Base-by-base conservation (phyloP, 2,113 vertebrate species). In the Chiloscyllium plagiosum region DNA sequence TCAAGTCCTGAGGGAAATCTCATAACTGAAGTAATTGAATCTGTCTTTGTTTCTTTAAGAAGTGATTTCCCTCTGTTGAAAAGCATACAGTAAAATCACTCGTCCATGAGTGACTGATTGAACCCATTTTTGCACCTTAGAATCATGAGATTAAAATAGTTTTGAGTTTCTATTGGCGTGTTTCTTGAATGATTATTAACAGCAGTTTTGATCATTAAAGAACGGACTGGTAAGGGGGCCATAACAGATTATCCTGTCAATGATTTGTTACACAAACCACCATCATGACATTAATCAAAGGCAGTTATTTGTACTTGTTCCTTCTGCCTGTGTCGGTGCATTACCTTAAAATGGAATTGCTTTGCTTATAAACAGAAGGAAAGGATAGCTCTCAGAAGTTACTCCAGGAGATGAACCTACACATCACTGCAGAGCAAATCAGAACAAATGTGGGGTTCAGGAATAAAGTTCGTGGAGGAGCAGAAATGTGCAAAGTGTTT, bases 81-180 rank as follows among this genome's bases (percentile, higher is more conserved):
- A 95, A 52, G 94, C 94, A 50, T 95, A 52, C 68, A 76, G 94
- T 76, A 95, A 95, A 72, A 95, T 95, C 94, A 72, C 69, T 50
- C 29, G 68, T 69, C 47, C 69, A 52, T 47, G 69, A 95, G 29
- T 72, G 26, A 95, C 69, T 76, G 69, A 94, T 72, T 24, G 12
- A 95, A 72, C 68, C 66, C 65, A 52, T 70, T 15, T 72, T 76
- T 95, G 94, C 47, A 72, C 89, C 94, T 95, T 50, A 52, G 24
- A 70, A 68, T 52, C 94, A 95, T 26, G 13, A 50, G 66, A 72
- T 95, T 95, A 72, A 72, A 72, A 95, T 52, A 47, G 68, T 50
- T 95, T 3, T 72, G 69, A 22, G 61, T 70, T 95, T 72, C 68
- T 95, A 66, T 50, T 95, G 42, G 69, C 26, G 29, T 52, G 69